phyloP scores from a whole-genome alignment of 2,888 invertebrate genomes.

The Melolontha melolontha region DNA sequence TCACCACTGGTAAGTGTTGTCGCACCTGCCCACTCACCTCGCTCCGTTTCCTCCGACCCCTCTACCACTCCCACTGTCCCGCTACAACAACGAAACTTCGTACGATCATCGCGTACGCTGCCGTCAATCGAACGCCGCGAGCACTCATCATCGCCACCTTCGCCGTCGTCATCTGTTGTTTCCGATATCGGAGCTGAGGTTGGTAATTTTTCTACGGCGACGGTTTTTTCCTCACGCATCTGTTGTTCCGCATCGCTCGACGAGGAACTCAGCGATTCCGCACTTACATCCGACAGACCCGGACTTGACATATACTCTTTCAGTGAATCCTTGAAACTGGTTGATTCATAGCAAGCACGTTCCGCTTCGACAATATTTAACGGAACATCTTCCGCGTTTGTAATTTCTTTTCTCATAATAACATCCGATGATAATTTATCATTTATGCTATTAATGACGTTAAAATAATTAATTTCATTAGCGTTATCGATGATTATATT shows the following conservation, averaged over 20 bases:
- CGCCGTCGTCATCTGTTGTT: conserved; percentile 23
- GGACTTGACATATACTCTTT: conserved; percentile 56
- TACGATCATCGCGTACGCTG: conserved; percentile 16
- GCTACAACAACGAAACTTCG: conserved; percentile 56
- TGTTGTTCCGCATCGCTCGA: conserved; percentile 56
- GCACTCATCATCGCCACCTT: conserved; percentile 23
- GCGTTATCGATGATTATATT: too few species aligned
- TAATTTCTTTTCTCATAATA: neutral
- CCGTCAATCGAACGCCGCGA: neutral
- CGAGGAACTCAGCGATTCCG: conserved; percentile 57
- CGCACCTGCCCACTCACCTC: conserved; percentile 61
- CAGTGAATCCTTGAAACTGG: conserved; percentile 27
- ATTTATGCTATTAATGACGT: neutral
- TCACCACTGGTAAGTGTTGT: conserved; percentile 54
- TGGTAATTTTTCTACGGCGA: too few species aligned
- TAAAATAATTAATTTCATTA: too few species aligned
- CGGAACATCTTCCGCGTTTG: conserved; percentile 18
- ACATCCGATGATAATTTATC: neutral
- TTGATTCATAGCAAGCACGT: neutral
- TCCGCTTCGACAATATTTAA: conserved; percentile 14
- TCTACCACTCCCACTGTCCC: conserved; percentile 34
- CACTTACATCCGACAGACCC: conserved; percentile 61
- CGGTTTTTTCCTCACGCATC: too few species aligned
- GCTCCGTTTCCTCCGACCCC: conserved; percentile 58
- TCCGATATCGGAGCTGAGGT: too few species aligned